Conservation (phyloP, 1,140 invertebrate genomes). For the Ruditapes philippinarum region DNA sequence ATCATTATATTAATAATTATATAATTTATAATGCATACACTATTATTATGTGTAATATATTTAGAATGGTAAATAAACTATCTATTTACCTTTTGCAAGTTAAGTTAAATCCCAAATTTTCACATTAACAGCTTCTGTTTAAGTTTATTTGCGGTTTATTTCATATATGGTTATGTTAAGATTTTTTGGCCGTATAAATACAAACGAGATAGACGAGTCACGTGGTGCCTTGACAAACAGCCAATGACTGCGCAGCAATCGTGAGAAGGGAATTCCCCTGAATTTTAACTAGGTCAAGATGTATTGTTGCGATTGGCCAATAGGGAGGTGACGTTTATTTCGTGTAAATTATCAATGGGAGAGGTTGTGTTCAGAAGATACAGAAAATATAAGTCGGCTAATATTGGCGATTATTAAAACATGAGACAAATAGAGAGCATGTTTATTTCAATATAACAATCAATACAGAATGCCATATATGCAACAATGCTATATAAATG, state of each 20-base stretch:
- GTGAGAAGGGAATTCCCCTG: slow-evolving; percentile 44
- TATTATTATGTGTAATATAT: no score
- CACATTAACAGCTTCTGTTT: not conserved
- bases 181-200: not conserved
- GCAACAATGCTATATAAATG: no score
- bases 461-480: no score
- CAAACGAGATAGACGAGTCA: slow-evolving; percentile 23
- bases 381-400: no score
- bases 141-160: not conserved
- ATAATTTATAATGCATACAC: no score
- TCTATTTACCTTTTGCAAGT: not conserved
- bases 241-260: not conserved
- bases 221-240: not conserved
- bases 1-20: no score
- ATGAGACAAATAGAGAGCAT: no score
- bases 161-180: not conserved
- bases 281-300: slow-evolving; percentile 32
- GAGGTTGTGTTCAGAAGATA: not conserved
- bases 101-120: not conserved
- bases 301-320: slow-evolving; percentile 28
- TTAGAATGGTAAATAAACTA: not conserved
- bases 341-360: slow-evolving; percentile 34
- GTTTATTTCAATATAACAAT: no score
- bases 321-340: not conserved
- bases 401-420: no score